Evolutionary conservation across 2,888 invertebrate genomes (phyloP), one percentile per base, ranked within the genome.

Genomic region (Andrena hattorfiana): DNA sequence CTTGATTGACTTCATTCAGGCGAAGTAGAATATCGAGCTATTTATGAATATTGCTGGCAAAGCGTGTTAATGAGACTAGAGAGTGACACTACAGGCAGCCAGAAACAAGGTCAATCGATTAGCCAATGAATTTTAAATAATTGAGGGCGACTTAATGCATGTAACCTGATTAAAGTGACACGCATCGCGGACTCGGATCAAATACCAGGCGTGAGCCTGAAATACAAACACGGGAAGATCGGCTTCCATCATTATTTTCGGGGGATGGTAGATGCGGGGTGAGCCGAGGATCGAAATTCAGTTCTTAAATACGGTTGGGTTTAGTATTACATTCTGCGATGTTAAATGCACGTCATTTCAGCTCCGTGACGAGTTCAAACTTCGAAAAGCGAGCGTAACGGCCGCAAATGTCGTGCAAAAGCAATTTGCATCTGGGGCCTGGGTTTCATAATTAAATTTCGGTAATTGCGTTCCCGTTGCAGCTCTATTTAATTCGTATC

Each of bases 111-210:
- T 68, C 81, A 59, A 81, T 79, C 81, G 81, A 81, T 81, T 73
- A 26, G n/a, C 68, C 79, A 73, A 79, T 69, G 79, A 79, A 81
- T 81, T 79, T 81, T 79, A 81, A 81, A 81, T 79, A 79, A 81
- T 73, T 49, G 81, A 42, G 73, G 63, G 28, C 67, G 56, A 79
- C 81, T 81, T 79, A 79, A 81, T 79, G 68, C 73, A 20, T 51
- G 73, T 73, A 81, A 81, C 81, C 73, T 68, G 68, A 81, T 81
- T 81, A 81, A 81, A 62, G 67, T 63, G 73, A 49, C 62, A 73
- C 68, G 73, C 68, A 51, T 71, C 78, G 54, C 59, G 26, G 60
- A 80, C 71, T 80, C 78, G 26, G 66, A 80, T 80, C 62, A 67
- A 30, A 68, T 67, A 54, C 48, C 67, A 81, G 67, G 62, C 26